Evolutionary conservation across 2,113 vertebrate genomes (phyloP), one percentile per base, ranked within the genome.

Genomic region (Oreochromis tanganicae): DNA sequence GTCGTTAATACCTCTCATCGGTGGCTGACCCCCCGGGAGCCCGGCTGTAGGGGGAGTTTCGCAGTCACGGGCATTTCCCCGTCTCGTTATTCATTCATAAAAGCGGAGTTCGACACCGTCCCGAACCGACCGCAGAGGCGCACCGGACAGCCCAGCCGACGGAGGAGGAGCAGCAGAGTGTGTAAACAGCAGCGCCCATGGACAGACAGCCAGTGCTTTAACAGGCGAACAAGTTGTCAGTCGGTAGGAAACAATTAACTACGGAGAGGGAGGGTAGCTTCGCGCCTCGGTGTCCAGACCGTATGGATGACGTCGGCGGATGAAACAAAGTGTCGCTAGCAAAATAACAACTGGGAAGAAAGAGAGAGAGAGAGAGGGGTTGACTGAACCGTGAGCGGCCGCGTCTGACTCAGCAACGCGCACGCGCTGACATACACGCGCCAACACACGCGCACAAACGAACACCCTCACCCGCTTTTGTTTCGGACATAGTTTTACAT

Each of bases 331-430:
- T 89, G 41, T 85, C 80, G 34, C 55, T n/a, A 84, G 61, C 54
- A 81, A 84, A 85, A 36, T 83, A 54, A 41, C 63, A 34, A 24
- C 61, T 29, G 68, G 14, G 5, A 32, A 78, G 6, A 29, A 4
- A 46, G 50, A 50, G 19, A 38, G 9, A 63, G 43, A 63, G 27
- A 8, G 52, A 32, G 38, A n/a, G 52, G 32, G 27, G 46, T 9
- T 34, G 46, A 87, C 38, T 63, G 48, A 63, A 81, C 75, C 43
- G 50, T 34, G 86, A 86, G 71, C 43, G 89, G 88, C 85, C 82
- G 82, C 83, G 94, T 87, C 95, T 97, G 96, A 96, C 95, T 96
- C 96, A 97, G 96, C 96, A 96, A 41, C 82, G 48, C 84, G 84
- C 91, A 91, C 86, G 55, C 55, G 68, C 75, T 38, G 54, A 55